phyloP scores from a whole-genome alignment of 1,140 invertebrate species.

The Brachionus sp. region DNA sequence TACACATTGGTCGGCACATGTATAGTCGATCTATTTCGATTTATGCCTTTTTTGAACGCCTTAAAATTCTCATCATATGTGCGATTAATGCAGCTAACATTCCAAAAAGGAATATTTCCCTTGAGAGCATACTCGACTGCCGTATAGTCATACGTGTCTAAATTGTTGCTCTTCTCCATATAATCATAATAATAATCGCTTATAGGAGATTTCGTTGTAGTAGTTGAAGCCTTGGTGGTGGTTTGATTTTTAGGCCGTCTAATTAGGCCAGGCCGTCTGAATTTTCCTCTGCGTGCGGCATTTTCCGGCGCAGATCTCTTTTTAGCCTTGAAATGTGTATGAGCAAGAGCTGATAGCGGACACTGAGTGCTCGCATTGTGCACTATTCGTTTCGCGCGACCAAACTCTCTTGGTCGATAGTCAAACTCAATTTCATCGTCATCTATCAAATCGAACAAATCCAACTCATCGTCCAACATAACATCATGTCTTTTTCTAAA shows the following conservation, averaged over 20 bases:
- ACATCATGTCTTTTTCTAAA: background rate
- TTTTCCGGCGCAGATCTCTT: background rate
- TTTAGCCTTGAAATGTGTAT: background rate
- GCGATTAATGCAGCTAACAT: conserved; percentile 23
- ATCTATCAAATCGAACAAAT: background rate
- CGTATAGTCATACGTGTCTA: background rate
- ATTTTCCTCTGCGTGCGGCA: background rate
- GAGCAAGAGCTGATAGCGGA: background rate
- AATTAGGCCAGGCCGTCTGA: background rate
- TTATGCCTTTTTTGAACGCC: conserved; percentile 19
- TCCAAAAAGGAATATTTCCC: conserved; percentile 7
- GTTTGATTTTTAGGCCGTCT: background rate
- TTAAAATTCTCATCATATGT: conserved; percentile 40
- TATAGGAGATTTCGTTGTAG: background rate
- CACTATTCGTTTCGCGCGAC: background rate
- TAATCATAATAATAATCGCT: background rate
- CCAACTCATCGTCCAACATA: background rate
- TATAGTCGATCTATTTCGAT: conserved; percentile 13
- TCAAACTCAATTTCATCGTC: background rate
- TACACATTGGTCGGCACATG: conserved; percentile 45
- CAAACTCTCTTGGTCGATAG: background rate
- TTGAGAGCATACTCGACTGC: background rate
- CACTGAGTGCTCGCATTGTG: background rate
- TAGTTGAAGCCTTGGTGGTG: background rate
- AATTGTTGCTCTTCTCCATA: background rate